Percentiles rank a stretch among this genome's conserved stretches.
Evolutionary conservation across 1,140 invertebrate genomes (phyloP).

Genomic region (Pollicipes pollicipes): DNA sequence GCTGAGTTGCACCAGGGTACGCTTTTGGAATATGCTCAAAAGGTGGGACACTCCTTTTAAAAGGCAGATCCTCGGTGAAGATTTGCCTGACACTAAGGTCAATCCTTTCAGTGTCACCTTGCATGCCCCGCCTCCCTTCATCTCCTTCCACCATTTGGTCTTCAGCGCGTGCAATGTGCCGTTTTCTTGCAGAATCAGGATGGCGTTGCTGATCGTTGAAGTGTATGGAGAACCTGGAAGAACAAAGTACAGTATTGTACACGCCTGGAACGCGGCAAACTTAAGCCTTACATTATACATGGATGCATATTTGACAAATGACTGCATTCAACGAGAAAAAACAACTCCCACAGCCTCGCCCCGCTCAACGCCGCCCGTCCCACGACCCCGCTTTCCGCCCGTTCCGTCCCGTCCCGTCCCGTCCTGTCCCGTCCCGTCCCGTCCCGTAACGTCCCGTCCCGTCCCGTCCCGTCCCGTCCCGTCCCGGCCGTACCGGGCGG

Average conservation of each 20-base stretch:
- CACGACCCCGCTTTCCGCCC: background rate
- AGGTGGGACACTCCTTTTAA: no score
- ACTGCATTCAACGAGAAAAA: background rate
- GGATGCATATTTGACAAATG: no score
- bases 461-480: background rate
- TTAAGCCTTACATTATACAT: no score
- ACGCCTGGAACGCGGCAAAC: no score
- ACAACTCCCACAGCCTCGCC: background rate
- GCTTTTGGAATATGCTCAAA: no score
- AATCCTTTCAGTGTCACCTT: slow-evolving; percentile 14
- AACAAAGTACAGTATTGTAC: slow-evolving; percentile 10
- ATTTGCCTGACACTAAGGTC: no score
- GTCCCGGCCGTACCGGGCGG: slow-evolving; percentile 23
- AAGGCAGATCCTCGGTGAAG: no score
- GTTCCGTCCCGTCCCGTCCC: background rate
- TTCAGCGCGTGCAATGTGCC: slow-evolving; percentile 31
- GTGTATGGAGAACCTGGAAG: slow-evolving; percentile 30
- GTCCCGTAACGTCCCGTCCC: background rate
- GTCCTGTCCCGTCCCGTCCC: background rate
- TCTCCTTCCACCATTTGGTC: slow-evolving; percentile 26
- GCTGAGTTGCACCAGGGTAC: no score
- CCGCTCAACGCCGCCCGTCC: background rate
- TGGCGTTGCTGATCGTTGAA: slow-evolving; percentile 26
- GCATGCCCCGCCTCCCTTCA: slow-evolving; percentile 16
- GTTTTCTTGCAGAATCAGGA: slow-evolving; percentile 31